These are phyloP conservation scores for Parnassius orleans DNA, from an alignment of 2,888 invertebrate genomes.

Conservation along the genomic window DNA sequence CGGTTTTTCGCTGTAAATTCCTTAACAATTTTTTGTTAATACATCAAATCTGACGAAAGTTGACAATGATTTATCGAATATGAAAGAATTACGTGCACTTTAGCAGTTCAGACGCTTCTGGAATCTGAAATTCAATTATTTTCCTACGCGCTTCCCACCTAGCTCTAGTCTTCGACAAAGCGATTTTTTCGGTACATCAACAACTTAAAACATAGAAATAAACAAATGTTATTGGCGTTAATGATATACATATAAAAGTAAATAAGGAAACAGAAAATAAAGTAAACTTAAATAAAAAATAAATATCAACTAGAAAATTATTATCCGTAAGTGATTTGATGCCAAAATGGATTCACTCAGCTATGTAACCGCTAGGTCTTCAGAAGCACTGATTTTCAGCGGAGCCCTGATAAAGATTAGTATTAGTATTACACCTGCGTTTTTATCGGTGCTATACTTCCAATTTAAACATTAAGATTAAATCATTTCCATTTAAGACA, in stretches of 20 bases:
- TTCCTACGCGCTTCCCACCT: slow-evolving; percentile 29
- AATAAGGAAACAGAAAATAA: too few species aligned
- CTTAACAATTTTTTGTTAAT: not conserved
- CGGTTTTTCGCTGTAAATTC: too few species aligned
- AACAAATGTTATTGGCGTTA: too few species aligned
- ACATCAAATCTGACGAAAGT: slow-evolving; percentile 22
- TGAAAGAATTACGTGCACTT: slow-evolving; percentile 39
- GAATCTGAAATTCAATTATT: slow-evolving; percentile 63
- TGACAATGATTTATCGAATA: slow-evolving; percentile 54
- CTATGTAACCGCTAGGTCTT: too few species aligned
- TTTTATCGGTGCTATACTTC: too few species aligned
- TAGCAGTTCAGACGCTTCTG: slow-evolving; percentile 40
- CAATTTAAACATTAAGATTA: too few species aligned
- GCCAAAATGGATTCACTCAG: too few species aligned
- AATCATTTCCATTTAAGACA: too few species aligned
- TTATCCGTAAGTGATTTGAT: slow-evolving; percentile 13
- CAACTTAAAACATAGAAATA: not conserved
- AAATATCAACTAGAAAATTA: slow-evolving; percentile 10
- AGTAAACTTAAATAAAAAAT: too few species aligned
- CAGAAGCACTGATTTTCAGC: too few species aligned
- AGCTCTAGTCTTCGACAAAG: slow-evolving; percentile 37
- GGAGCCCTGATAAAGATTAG: too few species aligned
- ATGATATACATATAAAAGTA: slow-evolving; percentile 15
- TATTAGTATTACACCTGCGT: too few species aligned
- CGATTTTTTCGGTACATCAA: slow-evolving; percentile 31